Percentiles rank a stretch among this genome's conserved stretches.
Conservation (phyloP, 2,113 vertebrate species). For the Urocynchramus pylzowi region DNA sequence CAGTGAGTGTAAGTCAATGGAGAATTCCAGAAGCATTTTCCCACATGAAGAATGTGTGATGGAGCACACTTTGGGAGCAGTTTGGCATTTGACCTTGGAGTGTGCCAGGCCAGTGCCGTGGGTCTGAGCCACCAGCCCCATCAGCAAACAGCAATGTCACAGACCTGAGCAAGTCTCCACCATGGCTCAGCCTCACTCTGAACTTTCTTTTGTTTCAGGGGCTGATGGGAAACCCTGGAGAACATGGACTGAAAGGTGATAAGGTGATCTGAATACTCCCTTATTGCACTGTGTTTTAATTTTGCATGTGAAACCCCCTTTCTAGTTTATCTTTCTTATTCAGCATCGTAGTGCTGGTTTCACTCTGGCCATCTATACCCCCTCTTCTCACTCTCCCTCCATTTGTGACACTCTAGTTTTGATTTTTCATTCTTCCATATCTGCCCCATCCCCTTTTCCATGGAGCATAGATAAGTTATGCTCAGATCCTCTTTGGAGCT, state of each 20-base stretch:
- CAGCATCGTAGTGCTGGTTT: not conserved
- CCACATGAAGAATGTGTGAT: not conserved
- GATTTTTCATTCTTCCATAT: not conserved
- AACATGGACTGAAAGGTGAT: constrained; percentile 99
- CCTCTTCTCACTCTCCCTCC: not conserved
- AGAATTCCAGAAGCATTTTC: not conserved
- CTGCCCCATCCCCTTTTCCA: not conserved
- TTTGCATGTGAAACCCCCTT: constrained; percentile 69
- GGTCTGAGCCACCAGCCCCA: not conserved
- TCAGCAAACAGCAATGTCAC: not conserved
- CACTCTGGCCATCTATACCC: not conserved
- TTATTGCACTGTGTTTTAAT: constrained; percentile 90
- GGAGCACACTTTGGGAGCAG: not conserved
- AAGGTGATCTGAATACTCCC: constrained; percentile 99
- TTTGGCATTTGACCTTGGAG: not conserved
- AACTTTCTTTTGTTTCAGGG: constrained; percentile 78
- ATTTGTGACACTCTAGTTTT: not conserved
- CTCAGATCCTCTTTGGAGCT: not conserved
- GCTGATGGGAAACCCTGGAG: constrained; percentile 93
- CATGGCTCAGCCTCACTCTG: not conserved
- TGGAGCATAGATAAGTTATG: not conserved
- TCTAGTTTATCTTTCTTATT: not conserved
- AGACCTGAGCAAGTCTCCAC: not conserved
- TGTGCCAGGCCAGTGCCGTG: not conserved
- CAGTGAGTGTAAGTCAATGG: not conserved